phyloP scores from a whole-genome alignment of 1,140 invertebrate species.

The Cydia amplana region DNA sequence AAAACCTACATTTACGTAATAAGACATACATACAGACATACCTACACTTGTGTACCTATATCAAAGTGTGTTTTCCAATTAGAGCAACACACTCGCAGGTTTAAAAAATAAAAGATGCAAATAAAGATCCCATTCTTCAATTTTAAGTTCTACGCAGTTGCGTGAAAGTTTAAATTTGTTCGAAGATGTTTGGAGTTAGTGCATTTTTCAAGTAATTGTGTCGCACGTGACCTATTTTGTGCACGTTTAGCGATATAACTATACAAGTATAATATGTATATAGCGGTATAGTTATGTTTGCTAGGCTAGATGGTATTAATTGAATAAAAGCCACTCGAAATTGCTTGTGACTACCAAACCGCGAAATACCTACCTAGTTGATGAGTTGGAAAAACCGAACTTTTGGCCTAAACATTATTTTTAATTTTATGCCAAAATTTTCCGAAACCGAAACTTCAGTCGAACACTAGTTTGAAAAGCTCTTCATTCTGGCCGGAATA shows the following conservation, averaged over 20 bases:
- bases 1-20: background rate
- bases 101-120: background rate
- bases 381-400: too few relatives aligned
- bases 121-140: background rate
- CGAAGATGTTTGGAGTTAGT: background rate
- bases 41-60: background rate
- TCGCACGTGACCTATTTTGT: background rate
- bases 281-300: background rate
- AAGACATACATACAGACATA: background rate
- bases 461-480: too few relatives aligned
- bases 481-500: too few relatives aligned
- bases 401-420: too few relatives aligned
- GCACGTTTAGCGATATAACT: background rate
- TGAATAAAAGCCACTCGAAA: too few relatives aligned
- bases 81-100: background rate
- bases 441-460: too few relatives aligned
- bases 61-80: background rate
- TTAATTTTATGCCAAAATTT: too few relatives aligned
- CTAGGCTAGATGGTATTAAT: background rate
- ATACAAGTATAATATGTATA: background rate
- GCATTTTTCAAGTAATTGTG: background rate
- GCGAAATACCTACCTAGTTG: too few relatives aligned
- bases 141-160: background rate
- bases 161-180: background rate
- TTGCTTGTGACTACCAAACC: too few relatives aligned